These are phyloP conservation scores for Xestia xanthographa DNA, from an alignment of 2,888 invertebrate species.

Conservation along the genomic window DNA sequence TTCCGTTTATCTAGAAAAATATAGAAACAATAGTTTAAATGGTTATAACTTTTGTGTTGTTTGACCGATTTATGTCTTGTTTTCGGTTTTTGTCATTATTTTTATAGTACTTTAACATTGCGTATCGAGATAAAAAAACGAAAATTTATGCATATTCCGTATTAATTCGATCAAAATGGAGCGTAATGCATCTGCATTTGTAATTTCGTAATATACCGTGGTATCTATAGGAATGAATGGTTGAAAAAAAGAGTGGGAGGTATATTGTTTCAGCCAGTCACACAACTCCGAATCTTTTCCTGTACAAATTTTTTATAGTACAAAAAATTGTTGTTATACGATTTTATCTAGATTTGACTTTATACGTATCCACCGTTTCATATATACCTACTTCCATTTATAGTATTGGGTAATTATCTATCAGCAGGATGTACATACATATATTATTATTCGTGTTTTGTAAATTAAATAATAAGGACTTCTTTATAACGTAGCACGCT, in stretches of 20 bases:
- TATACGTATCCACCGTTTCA: conserved; percentile 6
- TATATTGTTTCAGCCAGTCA: background rate
- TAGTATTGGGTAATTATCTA: background rate
- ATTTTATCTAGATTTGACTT: conserved; percentile 22
- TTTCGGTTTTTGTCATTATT: too few relatives aligned
- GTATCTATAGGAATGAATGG: background rate
- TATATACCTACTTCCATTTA: too few relatives aligned
- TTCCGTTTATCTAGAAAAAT: too few relatives aligned
- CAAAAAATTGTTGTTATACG: conserved; percentile 30
- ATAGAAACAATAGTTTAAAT: too few relatives aligned
- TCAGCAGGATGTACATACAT: background rate
- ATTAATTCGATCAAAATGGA: conserved; percentile 2
- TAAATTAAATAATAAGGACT: background rate
- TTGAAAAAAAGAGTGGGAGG: background rate
- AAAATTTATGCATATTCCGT: too few relatives aligned
- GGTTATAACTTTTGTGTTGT: too few relatives aligned
- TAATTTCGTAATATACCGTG: background rate
- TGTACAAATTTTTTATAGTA: too few relatives aligned
- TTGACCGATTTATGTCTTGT: too few relatives aligned
- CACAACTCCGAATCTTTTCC: background rate
- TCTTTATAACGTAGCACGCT: background rate
- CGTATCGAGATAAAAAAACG: too few relatives aligned
- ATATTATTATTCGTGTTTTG: background rate
- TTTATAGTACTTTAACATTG: too few relatives aligned
- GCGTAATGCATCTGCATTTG: background rate